phyloP scores from a whole-genome alignment of 2,888 invertebrate genomes.

The Catocala fraxini region DNA sequence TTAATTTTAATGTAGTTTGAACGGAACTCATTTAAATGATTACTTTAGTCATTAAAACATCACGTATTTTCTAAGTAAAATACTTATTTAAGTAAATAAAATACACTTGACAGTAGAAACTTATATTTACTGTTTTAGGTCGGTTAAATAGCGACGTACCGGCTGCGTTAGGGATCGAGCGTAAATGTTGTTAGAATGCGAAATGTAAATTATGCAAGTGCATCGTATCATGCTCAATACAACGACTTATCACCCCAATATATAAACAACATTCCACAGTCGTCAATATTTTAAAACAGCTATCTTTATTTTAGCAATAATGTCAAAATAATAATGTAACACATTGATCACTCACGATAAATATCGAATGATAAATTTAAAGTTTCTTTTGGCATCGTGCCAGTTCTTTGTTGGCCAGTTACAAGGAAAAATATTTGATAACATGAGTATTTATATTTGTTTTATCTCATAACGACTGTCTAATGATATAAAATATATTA shows the following conservation, averaged over 20 bases:
- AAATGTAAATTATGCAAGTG: slow-evolving; percentile 10
- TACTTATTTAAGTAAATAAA: no score
- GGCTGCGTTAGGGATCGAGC: not conserved
- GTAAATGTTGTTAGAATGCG: not conserved
- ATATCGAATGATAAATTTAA: slow-evolving; percentile 39
- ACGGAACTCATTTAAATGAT: no score
- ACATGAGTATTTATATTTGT: slow-evolving; percentile 24
- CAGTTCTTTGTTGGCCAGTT: slow-evolving; percentile 52
- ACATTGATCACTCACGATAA: not conserved
- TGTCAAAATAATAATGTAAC: slow-evolving; percentile 7
- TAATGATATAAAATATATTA: slow-evolving; percentile 6
- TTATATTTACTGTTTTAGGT: not conserved
- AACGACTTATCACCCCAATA: no score
- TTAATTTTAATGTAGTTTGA: no score
- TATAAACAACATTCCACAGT: no score
- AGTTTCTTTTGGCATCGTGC: slow-evolving; percentile 49
- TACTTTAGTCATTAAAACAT: no score
- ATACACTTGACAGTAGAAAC: no score
- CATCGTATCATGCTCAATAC: not conserved
- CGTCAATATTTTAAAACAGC: no score
- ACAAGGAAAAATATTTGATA: slow-evolving; percentile 42
- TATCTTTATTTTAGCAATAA: not conserved
- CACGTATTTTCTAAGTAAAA: no score
- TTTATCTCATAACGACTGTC: slow-evolving; percentile 19
- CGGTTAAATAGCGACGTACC: not conserved